Base-by-base conservation (phyloP, 2,113 vertebrate species). In the Empidonax traillii region DNA sequence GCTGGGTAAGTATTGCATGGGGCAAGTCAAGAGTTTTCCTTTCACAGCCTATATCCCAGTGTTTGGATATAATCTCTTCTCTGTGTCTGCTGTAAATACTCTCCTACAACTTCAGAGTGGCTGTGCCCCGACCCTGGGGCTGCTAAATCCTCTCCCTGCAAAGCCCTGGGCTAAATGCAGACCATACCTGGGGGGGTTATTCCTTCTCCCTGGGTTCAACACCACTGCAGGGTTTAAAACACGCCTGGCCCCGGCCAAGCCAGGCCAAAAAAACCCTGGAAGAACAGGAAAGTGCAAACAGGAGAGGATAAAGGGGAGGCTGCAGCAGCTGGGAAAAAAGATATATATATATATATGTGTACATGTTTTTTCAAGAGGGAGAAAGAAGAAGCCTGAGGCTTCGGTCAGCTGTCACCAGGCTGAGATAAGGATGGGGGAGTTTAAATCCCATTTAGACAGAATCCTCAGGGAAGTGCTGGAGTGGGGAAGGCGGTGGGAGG, bases 391-490 rank as follows among this genome's bases (percentile, higher is more conserved):
- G 90, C 88, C 89, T 28, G 8, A 87, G 90, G 94, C 87, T 89
- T 63, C 0, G 81, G 91, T 87, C 91, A 92, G 95, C 84, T 89
- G 89, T 87, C 87, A 71, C 10, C 9, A 15, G 71, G 11, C 65
- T 76, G 89, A 0, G 58, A 89, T 91, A 88, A 90, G 78, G 82
- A 46, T 2, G 77, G 88, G 37, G 83, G 81, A 96, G 86, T 13
- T 88, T 51, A 91, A 95, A 96, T 93, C 85, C 95, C 62, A 58
- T 91, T 95, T 82, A 87, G 84, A 61, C 79, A 46, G 62, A 77
- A 10, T 78, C 61, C 84, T 61, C 3, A 0, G 68, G 82, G 73
- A 93, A 90, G 65, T 3, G 66, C 52, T 53, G 35, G 31, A 59
- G 59, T 35, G 41, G 59, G 55, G 47, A 87, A 47, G 53, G 72